These are phyloP conservation scores for Petrolisthes cinctipes DNA, from an alignment of 2,888 invertebrate genomes.

Conservation along the genomic window DNA sequence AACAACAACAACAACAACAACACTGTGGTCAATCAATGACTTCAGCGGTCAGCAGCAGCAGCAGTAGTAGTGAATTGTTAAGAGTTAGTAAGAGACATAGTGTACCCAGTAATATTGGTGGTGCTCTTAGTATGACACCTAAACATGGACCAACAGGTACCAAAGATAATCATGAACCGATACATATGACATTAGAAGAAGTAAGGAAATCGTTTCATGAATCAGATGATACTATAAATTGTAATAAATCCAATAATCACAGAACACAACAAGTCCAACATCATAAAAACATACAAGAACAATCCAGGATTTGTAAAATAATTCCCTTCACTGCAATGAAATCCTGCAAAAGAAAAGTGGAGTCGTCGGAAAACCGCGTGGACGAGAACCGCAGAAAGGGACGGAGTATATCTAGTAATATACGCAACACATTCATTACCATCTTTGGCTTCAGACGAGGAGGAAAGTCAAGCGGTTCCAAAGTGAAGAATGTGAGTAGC, in stretches of 20 bases:
- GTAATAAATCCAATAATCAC: conserved; percentile 32
- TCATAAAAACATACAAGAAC: conserved; percentile 44
- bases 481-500: conserved; percentile 51
- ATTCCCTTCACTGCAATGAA: conserved; percentile 59
- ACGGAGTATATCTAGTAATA: conserved; percentile 61
- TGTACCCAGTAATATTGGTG: conserved; percentile 58
- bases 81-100: conserved; percentile 53
- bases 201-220: conserved; percentile 60
- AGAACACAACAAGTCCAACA: conserved; percentile 39
- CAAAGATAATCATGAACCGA: conserved; percentile 56
- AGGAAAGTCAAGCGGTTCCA: conserved; percentile 50
- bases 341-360: conserved; percentile 59
- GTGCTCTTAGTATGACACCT: conserved; percentile 56
- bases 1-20: background rate
- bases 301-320: conserved; percentile 61
- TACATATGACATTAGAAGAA: conserved; percentile 63
- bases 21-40: conserved; percentile 52
- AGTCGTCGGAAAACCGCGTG: conserved; percentile 44
- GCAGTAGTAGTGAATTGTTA: conserved; percentile 45
- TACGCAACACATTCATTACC: conserved; percentile 59
- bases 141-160: conserved; percentile 44
- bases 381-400: conserved; percentile 56
- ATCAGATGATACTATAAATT: conserved; percentile 60
- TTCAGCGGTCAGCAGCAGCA: background rate
- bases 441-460: conserved; percentile 58